Evolutionary conservation across 2,797 vertebrate genomes (phyloP), one percentile per base, ranked within the genome.

Genomic region (Sebastes hubbsi): DNA sequence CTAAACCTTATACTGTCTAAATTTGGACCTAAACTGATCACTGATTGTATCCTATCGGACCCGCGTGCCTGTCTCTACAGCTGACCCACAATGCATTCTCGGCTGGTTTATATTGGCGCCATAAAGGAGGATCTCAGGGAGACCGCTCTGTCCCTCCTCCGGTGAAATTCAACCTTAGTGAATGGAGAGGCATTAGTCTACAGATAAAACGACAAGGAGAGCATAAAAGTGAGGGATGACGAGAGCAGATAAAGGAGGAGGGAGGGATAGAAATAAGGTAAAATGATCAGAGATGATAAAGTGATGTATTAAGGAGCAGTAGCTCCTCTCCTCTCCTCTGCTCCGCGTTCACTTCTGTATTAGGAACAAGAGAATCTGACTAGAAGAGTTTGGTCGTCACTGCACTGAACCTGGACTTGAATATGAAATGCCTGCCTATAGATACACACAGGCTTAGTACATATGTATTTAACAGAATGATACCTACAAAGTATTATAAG

Each of bases 381-480:
- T 13, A 78, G 25, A 75, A 14, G 9, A 82, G 66, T 81, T 81
- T 84, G 58, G 75, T 81, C 72, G 63, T 89, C 81, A 78, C 82
- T 89, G 88, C 86, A 89, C 91, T 90, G 81, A 91, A 89, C 83
- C 89, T 83, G 88, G 84, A 92, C 68, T 72, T 91, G 91, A 92
- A 93, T 93, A 90, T 91, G 84, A 90, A 92, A 90, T 34, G 87
- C 88, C 89, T 93, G 86, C 85, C 59, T 77, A 86, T 82, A 89
- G 61, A 87, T 65, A 89, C 77, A 87, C 86, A 89, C 86, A 90
- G 86, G 88, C 88, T 42, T 67, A 78, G 85, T 91, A 84, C 77
- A 90, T 86, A 91, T 90, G 90, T 92, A 92, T 93, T 91, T 90
- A 94, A 85, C 78, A 89, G 83, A 92, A 85, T 81, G 82, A 91